Evolutionary conservation across 1,140 invertebrate species (phyloP).

Genomic region (Platyura marginata): DNA sequence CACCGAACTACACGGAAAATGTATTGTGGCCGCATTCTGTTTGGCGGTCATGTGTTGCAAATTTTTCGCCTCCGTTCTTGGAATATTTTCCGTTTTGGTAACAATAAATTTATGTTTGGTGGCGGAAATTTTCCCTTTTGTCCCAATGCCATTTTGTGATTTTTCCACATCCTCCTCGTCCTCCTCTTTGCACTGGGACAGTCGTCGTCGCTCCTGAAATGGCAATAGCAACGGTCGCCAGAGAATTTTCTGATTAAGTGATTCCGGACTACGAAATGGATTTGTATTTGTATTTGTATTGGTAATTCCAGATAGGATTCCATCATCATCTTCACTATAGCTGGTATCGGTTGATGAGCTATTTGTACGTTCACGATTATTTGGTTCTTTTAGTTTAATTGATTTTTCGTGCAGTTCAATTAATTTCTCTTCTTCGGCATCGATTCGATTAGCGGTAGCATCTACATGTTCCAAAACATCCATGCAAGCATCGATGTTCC

Average conservation of each 20-base stretch:
- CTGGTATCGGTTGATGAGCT: conserved; percentile 2
- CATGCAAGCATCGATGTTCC: conserved; percentile 20
- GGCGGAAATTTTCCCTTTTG: not conserved
- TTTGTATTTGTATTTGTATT: not conserved
- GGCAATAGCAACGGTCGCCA: conserved; percentile 28
- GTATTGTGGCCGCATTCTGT: conserved; percentile 38
- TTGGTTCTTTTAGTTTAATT: not conserved
- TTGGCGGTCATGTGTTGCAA: conserved; percentile 17
- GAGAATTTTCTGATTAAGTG: conserved; percentile 6
- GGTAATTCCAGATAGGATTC: no score
- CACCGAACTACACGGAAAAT: conserved; percentile 35
- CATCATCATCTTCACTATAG: conserved; percentile 14
- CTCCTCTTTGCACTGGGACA: conserved; percentile 65
- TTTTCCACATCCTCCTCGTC: conserved; percentile 46
- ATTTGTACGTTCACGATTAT: not conserved
- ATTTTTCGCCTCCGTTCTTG: conserved; percentile 26
- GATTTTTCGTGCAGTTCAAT: not conserved
- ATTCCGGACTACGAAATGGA: not conserved
- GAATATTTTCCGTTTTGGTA: conserved; percentile 22
- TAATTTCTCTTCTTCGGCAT: not conserved
- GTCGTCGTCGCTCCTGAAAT: conserved; percentile 40
- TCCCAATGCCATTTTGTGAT: not conserved
- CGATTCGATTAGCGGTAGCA: no score
- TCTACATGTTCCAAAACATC: conserved; percentile 15
- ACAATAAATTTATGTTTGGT: conserved; percentile 18